Conservation (phyloP, 2,797 vertebrate species). For the Pempheris klunzingeri region DNA sequence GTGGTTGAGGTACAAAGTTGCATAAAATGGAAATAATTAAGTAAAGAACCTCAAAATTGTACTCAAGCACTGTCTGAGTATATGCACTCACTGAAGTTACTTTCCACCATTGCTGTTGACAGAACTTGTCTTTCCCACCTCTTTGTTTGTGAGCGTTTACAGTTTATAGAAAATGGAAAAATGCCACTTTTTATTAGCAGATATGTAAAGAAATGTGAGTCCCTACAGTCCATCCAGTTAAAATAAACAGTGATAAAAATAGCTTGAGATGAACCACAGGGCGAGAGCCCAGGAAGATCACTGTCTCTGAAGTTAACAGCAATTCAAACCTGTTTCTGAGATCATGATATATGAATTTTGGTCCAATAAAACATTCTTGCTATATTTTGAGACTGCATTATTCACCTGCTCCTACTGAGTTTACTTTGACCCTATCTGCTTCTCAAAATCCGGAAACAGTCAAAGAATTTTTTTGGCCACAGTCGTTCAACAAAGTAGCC, state of each 20-base stretch:
- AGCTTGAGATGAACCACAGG: neutral
- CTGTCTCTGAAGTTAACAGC: slow-evolving; percentile 31
- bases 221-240: neutral
- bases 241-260: slow-evolving; percentile 20
- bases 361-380: slow-evolving; percentile 45
- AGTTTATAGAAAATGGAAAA: slow-evolving; percentile 8
- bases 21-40: neutral
- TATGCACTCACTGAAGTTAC: neutral
- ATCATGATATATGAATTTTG: slow-evolving; percentile 25
- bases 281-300: slow-evolving; percentile 5
- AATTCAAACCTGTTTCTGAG: slow-evolving; percentile 20
- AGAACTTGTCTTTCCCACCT: neutral
- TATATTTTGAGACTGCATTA: slow-evolving; percentile 43
- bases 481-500: slow-evolving; percentile 4
- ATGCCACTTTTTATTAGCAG: neutral
- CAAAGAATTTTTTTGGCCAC: slow-evolving; percentile 38
- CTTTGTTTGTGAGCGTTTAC: neutral
- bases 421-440: slow-evolving; percentile 40
- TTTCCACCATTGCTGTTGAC: neutral
- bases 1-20: neutral
- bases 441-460: slow-evolving; percentile 24
- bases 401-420: slow-evolving; percentile 59
- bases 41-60: neutral
- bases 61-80: no score
- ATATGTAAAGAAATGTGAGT: slow-evolving; percentile 1